These are phyloP conservation scores for Zosterops pallidus DNA, from an alignment of 2,113 vertebrate species.

Conservation along the genomic window DNA sequence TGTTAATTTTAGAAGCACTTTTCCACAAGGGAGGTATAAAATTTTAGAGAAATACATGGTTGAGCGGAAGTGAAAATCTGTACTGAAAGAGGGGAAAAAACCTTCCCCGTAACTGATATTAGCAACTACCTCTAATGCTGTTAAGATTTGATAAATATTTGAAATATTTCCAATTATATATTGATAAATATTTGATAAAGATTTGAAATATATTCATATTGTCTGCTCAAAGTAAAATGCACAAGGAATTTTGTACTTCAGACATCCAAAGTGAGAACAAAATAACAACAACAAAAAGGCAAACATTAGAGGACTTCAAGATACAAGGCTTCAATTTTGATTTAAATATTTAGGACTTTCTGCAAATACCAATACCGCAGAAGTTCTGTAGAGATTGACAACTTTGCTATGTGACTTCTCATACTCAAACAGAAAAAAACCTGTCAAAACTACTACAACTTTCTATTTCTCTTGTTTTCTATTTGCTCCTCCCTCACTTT, in stretches of 20 bases:
- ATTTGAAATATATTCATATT: no score
- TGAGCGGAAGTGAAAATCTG: background rate
- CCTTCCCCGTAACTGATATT: fast-evolving
- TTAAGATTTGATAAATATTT: background rate
- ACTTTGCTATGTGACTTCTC: background rate
- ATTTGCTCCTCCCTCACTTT: background rate
- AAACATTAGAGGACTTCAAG: background rate
- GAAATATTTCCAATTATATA: no score
- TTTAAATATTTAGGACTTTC: background rate
- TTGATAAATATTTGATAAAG: no score
- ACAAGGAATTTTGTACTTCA: background rate
- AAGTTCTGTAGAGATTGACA: background rate
- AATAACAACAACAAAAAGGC: background rate
- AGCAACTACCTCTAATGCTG: background rate
- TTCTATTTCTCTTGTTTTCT: background rate
- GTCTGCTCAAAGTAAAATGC: background rate
- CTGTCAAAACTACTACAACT: background rate
- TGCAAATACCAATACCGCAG: background rate
- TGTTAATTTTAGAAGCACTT: background rate
- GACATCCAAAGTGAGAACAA: background rate
- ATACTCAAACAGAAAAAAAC: background rate
- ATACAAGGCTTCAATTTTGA: background rate
- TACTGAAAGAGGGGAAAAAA: background rate
- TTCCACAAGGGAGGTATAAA: background rate
- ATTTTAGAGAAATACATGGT: background rate